These are phyloP conservation scores for Coronaproctus castanopsis DNA, from an alignment of 2,888 invertebrate genomes.

Conservation along the genomic window DNA sequence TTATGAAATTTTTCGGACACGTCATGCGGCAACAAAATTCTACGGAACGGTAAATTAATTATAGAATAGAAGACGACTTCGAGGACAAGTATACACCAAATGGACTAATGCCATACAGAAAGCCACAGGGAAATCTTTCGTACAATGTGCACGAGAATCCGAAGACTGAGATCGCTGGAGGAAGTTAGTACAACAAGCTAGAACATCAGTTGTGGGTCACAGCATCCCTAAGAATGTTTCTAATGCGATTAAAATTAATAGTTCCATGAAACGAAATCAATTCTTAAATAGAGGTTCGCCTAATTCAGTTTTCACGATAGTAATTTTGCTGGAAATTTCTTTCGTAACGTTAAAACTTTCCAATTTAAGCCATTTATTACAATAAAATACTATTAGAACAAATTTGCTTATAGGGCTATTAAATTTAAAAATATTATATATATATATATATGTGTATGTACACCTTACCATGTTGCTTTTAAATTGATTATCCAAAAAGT, in stretches of 20 bases:
- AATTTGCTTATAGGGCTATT: too few relatives aligned
- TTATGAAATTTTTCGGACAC: neutral
- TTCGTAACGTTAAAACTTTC: too few relatives aligned
- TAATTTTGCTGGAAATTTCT: too few relatives aligned
- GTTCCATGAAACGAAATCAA: too few relatives aligned
- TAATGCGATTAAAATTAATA: too few relatives aligned
- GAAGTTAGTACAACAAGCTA: too few relatives aligned
- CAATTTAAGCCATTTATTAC: too few relatives aligned
- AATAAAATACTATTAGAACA: too few relatives aligned
- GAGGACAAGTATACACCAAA: neutral
- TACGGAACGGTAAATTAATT: neutral
- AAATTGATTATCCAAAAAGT: conserved; percentile 76
- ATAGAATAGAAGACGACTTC: neutral
- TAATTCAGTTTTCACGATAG: too few relatives aligned
- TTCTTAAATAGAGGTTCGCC: too few relatives aligned
- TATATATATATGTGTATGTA: conserved; percentile 20
- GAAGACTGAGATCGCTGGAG: neutral
- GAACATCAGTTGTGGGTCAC: too few relatives aligned
- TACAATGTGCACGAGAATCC: neutral
- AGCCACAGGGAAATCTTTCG: neutral
- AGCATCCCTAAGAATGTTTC: too few relatives aligned
- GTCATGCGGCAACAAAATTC: neutral
- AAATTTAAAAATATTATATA: neutral
- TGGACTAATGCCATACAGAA: neutral
- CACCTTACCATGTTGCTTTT: conserved; percentile 68